Evolutionary conservation across 2,888 invertebrate genomes (phyloP), one percentile per base, ranked within the genome.

Genomic region (Synergus gifuensis): DNA sequence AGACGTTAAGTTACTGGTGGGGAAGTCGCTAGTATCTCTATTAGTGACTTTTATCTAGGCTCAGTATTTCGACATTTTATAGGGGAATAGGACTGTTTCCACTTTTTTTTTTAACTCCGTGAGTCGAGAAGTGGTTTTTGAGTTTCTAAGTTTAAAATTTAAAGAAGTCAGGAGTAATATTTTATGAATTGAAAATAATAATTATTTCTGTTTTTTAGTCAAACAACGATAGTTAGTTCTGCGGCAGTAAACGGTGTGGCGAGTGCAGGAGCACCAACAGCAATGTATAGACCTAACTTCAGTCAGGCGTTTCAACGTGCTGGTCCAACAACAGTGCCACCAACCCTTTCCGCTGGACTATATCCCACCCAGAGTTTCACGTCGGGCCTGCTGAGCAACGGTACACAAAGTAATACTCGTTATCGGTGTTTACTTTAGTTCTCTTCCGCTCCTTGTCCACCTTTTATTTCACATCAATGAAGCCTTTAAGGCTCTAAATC

Each of bases 221-320:
- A 94, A 78, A 94, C 94, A 40, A 94, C 94, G 82, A 94, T 94
- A 78, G 94, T 94, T 42, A 93, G 93, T 89, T 93, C 92, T 79
- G 90, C 92, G 81, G 89, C 91, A 83, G 91, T 91, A 73, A 92
- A 92, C 85, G 92, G 92, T 64, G 91, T 91, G 58, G 83, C 79
- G 79, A 85, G 87, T 80, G 93, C 92, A 76, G 93, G 94, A 77
- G 94, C 95, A 63, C 94, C 94, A 16, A 94, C 94, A 81, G 95
- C 95, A 77, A 93, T 96, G 92, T 96, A 95, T 93, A 93, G 96
- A 92, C 95, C 95, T 67, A 95, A 95, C 86, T 96, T 96, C 92
- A 95, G 95, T 67, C 95, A 94, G 88, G 95, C 95, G 42, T 96
- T 96, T 88, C 95, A 96, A 80, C 94, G 95, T 76, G 93, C 94